These are phyloP conservation scores for Jordanella pulchra DNA, from an alignment of 2,797 vertebrate species.

Conservation along the genomic window DNA sequence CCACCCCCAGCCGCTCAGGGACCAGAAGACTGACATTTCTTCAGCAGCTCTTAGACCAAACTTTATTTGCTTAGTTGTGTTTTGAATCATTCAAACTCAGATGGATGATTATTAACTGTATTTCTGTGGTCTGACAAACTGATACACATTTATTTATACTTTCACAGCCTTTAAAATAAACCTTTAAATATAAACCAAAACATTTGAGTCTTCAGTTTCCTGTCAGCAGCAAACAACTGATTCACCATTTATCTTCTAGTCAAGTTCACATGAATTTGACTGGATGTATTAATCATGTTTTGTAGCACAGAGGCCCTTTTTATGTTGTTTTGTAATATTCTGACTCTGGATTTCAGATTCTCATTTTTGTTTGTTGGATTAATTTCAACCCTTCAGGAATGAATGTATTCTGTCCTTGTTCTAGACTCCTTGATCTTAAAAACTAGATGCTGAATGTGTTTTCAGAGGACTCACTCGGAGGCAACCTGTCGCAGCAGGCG, in stretches of 20 bases:
- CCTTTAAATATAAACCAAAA: neutral
- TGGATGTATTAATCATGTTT: neutral
- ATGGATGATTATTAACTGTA: no score
- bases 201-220: neutral
- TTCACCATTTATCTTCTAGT: neutral
- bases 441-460: neutral
- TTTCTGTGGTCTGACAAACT: no score
- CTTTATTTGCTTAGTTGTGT: no score
- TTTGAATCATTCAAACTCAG: no score
- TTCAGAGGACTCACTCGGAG: slow-evolving; percentile 66
- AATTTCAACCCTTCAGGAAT: neutral
- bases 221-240: neutral
- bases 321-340: neutral
- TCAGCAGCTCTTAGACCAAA: no score
- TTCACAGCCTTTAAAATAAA: neutral
- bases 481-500: slow-evolving; percentile 42
- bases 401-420: neutral
- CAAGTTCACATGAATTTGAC: neutral
- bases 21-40: no score
- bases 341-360: neutral
- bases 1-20: no score
- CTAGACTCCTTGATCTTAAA: neutral
- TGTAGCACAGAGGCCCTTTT: neutral
- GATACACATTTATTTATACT: no score
- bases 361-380: no score